Base-by-base conservation (phyloP, 2,888 invertebrate species). In the Drosophila paramelanica region DNA sequence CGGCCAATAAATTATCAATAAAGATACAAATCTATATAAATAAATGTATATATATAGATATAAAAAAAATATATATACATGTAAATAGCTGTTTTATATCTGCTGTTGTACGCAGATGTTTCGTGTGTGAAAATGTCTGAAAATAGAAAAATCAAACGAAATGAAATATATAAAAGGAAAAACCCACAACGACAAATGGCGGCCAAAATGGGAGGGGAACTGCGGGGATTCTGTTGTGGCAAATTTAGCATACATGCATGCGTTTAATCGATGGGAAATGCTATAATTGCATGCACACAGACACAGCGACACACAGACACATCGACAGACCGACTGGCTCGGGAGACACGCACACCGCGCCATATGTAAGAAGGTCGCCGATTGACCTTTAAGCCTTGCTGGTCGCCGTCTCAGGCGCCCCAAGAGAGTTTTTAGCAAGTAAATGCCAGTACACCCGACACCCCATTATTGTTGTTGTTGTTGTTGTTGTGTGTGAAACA, bases 211-310 rank as follows among this genome's bases (percentile, higher is more conserved):
- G 23, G 14, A 10, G 23, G 8, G 17, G n/a, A 5, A n/a, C n/a
- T 13, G 27, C 4, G 66, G 33, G 20, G 43, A 5, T 58, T 20
- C 23, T 58, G 23, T 62, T 33, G 49, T 33, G 58, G 60, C 43
- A 58, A 56, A 23, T 61, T 66, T 66, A 74, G 66, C 61, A 72
- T 72, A 60, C 53, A 61, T 65, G 70, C 69, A 79, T 88, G 88
- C 82, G 88, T 74, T 88, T 74, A 83, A 83, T 83, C 83, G 83
- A 83, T 83, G 70, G 80, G 59, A 88, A 83, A 88, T 57, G 88
- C 77, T 79, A 83, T 82, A 83, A 83, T 83, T 83, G 87, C 83
- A 88, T 62, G 52, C 76, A 73, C 38, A 77, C 14, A 83, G 42
- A 71, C 20, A 46, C 42, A 61, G 31, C 55, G 41, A 67, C 36